phyloP scores from a whole-genome alignment of 1,140 invertebrate genomes.

The Trichonephila clavata region DNA sequence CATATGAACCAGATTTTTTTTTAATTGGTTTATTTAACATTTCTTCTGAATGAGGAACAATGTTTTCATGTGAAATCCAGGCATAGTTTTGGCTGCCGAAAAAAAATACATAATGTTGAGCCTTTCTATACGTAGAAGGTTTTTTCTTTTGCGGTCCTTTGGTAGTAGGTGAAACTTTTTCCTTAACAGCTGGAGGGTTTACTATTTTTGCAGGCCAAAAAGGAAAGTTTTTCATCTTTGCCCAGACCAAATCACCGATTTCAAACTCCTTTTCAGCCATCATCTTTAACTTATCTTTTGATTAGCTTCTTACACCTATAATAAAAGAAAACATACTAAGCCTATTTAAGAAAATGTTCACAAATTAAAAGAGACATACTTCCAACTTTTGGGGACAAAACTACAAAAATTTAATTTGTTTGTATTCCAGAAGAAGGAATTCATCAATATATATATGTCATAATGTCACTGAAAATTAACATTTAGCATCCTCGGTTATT shows the following conservation, averaged over 20 bases:
- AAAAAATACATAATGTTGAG: slow-evolving; percentile 92
- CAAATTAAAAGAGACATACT: too few relatives aligned
- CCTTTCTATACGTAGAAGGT: neutral
- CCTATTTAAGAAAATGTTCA: too few relatives aligned
- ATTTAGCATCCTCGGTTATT: too few relatives aligned
- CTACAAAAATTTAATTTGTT: too few relatives aligned
- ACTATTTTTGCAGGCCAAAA: slow-evolving; percentile 80
- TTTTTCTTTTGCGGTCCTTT: slow-evolving; percentile 78
- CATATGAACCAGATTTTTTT: neutral
- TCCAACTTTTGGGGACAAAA: too few relatives aligned
- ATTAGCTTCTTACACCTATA: too few relatives aligned
- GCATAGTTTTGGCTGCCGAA: slow-evolving; percentile 94
- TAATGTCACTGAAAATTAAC: too few relatives aligned
- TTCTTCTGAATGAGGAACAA: slow-evolving; percentile 37
- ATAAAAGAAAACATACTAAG: too few relatives aligned
- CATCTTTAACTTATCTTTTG: neutral
- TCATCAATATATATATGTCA: too few relatives aligned
- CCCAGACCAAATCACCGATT: slow-evolving; percentile 79
- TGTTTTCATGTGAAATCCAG: slow-evolving; percentile 75
- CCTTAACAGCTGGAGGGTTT: slow-evolving; percentile 78
- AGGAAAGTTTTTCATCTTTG: slow-evolving; percentile 80
- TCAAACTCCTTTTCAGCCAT: slow-evolving; percentile 61
- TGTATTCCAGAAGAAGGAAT: too few relatives aligned
- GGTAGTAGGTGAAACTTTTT: slow-evolving; percentile 78
- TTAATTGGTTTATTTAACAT: neutral